phyloP scores from a whole-genome alignment of 2,797 vertebrate species.

The Liasis olivaceus region DNA sequence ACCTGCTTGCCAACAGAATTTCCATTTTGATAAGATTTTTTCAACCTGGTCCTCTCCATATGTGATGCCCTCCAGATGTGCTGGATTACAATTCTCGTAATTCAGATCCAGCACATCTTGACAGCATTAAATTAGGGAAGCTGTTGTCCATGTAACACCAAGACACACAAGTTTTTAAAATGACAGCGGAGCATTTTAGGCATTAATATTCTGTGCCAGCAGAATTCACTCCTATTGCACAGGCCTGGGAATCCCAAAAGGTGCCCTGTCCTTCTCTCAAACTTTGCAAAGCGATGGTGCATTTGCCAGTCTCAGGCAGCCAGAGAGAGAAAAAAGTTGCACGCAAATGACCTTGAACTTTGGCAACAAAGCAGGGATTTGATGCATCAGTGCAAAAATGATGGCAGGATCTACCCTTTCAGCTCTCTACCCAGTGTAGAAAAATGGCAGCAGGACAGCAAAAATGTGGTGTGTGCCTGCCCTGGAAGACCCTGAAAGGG shows the following conservation, averaged over 20 bases:
- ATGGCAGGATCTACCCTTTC: neutral
- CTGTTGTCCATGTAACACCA: neutral
- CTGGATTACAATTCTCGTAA: neutral
- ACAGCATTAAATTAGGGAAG: neutral
- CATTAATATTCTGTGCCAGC: neutral
- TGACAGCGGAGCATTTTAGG: neutral
- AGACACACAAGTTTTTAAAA: neutral
- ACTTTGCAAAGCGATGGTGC: neutral
- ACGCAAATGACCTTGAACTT: neutral
- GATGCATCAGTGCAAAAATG: neutral
- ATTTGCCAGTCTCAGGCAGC: slow-evolving; percentile 7
- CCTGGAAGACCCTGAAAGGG: slow-evolving; percentile 40
- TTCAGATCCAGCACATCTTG: neutral
- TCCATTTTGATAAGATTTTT: neutral
- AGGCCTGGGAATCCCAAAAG: neutral
- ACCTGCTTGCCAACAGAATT: neutral
- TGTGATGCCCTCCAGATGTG: neutral
- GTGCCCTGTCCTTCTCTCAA: too few relatives aligned
- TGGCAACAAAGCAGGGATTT: neutral
- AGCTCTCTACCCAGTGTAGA: neutral
- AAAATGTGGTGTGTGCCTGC: neutral
- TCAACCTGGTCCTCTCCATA: neutral
- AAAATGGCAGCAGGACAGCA: slow-evolving; percentile 7
- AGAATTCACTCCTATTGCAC: neutral
- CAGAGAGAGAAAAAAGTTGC: slow-evolving; percentile 8